Evolutionary conservation across 2,113 vertebrate genomes (phyloP).

Genomic region (Leptosomus discolor): DNA sequence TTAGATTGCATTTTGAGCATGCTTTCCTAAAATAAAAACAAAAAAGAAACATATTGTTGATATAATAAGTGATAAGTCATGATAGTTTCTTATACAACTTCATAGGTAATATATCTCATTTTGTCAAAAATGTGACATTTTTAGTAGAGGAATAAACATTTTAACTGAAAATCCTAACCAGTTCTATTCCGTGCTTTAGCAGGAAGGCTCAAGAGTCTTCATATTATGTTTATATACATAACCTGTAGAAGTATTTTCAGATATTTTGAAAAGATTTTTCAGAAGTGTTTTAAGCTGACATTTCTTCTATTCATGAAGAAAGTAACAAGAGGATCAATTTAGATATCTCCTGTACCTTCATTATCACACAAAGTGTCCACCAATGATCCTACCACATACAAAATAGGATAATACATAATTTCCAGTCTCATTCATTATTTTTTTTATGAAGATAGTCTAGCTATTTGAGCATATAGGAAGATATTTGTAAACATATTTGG

Average conservation of each 20-base stretch:
- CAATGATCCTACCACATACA: not conserved
- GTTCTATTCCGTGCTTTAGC: not conserved
- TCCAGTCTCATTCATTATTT: not conserved
- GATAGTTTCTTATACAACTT: too few species aligned
- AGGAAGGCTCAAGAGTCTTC: not conserved
- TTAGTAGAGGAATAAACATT: not conserved
- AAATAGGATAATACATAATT: not conserved
- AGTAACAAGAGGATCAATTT: not conserved
- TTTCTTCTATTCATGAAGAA: not conserved
- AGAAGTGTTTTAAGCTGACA: not conserved
- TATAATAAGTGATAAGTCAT: too few species aligned
- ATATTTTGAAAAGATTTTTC: not conserved
- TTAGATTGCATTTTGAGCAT: not conserved
- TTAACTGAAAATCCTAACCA: not conserved
- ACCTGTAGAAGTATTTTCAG: not conserved
- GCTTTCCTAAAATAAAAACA: not conserved
- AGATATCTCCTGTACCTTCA: not conserved
- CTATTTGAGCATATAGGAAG: not conserved
- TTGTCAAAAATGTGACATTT: not conserved
- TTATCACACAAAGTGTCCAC: not conserved
- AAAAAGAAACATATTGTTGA: fast-evolving
- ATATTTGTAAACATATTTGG: not conserved
- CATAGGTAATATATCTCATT: too few species aligned
- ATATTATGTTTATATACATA: not conserved
- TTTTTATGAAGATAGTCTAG: not conserved